A percentile compares a stretch with the other conserved stretches of the same genome.
phyloP scores from a whole-genome alignment of 2,888 invertebrate genomes.

The Hermaeophaga mercurialis region DNA sequence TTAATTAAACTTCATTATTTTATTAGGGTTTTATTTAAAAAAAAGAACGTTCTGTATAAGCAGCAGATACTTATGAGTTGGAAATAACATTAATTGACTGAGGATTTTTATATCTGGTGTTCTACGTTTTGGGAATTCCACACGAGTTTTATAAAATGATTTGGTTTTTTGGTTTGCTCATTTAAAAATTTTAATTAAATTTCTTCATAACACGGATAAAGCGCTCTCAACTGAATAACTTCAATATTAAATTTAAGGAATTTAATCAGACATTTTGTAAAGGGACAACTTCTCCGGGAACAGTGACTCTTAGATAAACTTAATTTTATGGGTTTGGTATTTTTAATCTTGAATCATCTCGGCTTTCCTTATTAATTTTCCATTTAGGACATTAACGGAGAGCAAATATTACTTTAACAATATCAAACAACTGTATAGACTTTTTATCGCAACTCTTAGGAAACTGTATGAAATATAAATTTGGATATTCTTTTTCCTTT shows the following conservation, averaged over 20 bases:
- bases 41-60: too few species aligned
- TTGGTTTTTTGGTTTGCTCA: slow-evolving; percentile 6
- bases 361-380: too few species aligned
- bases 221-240: slow-evolving; percentile 10
- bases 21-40: too few species aligned
- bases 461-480: too few species aligned
- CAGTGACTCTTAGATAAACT: slow-evolving; percentile 15
- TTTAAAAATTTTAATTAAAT: slow-evolving; percentile 23
- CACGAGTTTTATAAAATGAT: neutral
- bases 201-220: slow-evolving; percentile 13
- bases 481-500: neutral
- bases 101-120: too few species aligned
- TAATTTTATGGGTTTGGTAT: slow-evolving; percentile 9
- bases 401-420: too few species aligned
- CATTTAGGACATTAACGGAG: too few species aligned
- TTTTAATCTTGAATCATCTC: slow-evolving; percentile 14
- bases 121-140: neutral
- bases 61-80: too few species aligned
- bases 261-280: slow-evolving; percentile 22
- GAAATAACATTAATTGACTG: too few species aligned
- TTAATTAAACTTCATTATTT: too few species aligned
- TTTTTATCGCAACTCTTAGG: too few species aligned
- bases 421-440: too few species aligned
- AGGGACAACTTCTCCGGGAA: slow-evolving; percentile 13
- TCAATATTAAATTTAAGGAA: slow-evolving; percentile 24